phyloP scores from a whole-genome alignment of 2,797 vertebrate genomes.

The Hybognathus amarus region DNA sequence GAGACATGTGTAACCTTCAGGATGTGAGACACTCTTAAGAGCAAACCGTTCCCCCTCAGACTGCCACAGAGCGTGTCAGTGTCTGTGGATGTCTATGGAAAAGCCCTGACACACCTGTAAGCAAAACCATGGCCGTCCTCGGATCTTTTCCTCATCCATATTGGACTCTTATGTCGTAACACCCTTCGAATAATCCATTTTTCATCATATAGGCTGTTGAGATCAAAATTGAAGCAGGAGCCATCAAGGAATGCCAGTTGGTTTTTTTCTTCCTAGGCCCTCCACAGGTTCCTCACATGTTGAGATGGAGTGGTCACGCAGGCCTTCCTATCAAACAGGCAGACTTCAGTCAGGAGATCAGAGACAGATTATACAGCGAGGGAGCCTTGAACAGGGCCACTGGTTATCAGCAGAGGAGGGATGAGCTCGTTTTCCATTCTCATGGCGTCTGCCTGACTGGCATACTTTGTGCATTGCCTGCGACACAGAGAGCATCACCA shows the following conservation, averaged over 20 bases:
- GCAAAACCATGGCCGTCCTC: constrained; percentile 21
- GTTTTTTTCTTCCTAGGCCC: constrained; percentile 30
- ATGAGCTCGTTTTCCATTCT: constrained; percentile 48
- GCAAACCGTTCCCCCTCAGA: neutral
- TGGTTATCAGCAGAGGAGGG: constrained; percentile 52
- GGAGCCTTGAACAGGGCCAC: constrained; percentile 46
- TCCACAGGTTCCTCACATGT: constrained; percentile 49
- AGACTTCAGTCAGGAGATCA: constrained; percentile 53
- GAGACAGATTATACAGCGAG: constrained; percentile 54
- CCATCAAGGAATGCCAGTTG: constrained; percentile 9
- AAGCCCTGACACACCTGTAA: neutral
- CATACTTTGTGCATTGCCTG: constrained; percentile 21
- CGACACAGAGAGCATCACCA: neutral
- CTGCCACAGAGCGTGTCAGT: neutral
- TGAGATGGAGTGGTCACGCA: constrained; percentile 45
- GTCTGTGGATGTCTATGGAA: constrained; percentile 6
- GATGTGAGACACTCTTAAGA: constrained; percentile 21
- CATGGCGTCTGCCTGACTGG: constrained; percentile 46
- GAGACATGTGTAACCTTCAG: constrained; percentile 27
- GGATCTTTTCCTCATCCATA: constrained; percentile 47
- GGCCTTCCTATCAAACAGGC: constrained; percentile 51
- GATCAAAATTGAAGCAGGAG: constrained; percentile 42
- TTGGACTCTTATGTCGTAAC: constrained; percentile 19
- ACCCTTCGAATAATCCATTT: constrained; percentile 46
- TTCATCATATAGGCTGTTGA: constrained; percentile 41